Conservation (phyloP, 2,888 invertebrate species). For the Philereme transversata region DNA sequence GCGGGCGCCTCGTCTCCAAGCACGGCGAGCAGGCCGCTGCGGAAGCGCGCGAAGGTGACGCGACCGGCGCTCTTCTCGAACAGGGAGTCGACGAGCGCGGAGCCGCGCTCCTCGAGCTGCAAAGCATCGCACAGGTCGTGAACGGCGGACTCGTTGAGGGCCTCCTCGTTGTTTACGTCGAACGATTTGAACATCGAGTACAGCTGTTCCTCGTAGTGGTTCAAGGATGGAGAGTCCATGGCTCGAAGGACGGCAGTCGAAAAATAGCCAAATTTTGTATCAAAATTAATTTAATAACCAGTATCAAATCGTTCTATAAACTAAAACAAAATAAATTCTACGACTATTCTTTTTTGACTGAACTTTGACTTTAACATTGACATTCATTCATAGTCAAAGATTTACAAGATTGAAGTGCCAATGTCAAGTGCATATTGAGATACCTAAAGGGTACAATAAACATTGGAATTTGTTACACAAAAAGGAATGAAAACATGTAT, state of each 20-base stretch:
- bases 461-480: too few relatives aligned
- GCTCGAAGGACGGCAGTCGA: constrained; percentile 26
- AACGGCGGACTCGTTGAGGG: constrained; percentile 87
- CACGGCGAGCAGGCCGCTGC: constrained; percentile 88
- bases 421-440: background rate
- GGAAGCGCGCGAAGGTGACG: constrained; percentile 89
- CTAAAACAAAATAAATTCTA: too few relatives aligned
- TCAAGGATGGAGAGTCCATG: constrained; percentile 78
- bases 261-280: background rate
- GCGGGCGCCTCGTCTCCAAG: constrained; percentile 78
- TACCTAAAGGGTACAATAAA: constrained; percentile 7
- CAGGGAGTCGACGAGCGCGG: constrained; percentile 85
- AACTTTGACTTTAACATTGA: too few relatives aligned
- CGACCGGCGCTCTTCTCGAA: constrained; percentile 68
- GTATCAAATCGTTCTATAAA: too few relatives aligned
- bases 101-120: constrained; percentile 89
- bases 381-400: too few relatives aligned
- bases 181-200: constrained; percentile 92
- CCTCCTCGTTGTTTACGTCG: constrained; percentile 87
- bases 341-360: too few relatives aligned
- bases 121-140: constrained; percentile 89
- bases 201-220: constrained; percentile 92
- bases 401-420: too few relatives aligned
- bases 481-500: too few relatives aligned
- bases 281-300: too few relatives aligned